phyloP scores from a whole-genome alignment of 1,140 invertebrate species.

The Archivesica marissinica region DNA sequence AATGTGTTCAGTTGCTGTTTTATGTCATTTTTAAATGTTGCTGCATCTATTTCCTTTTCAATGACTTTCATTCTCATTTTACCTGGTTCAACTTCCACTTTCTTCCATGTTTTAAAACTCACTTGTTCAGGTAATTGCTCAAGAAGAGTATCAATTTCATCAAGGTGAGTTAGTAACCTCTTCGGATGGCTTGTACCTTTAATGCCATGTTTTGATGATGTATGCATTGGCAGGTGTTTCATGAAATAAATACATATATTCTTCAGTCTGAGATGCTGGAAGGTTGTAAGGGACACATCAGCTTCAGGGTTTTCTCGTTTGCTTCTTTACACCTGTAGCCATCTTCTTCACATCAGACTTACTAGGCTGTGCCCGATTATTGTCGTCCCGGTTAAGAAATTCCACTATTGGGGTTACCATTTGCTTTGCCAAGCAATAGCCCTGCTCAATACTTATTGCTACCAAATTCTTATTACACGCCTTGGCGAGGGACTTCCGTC shows the following conservation, averaged over 20 bases:
- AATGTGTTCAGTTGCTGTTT: slow-evolving; percentile 1
- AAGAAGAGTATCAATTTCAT: slow-evolving; percentile 19
- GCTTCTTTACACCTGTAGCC: background rate
- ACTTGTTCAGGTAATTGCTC: slow-evolving; percentile 3
- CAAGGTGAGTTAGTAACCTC: slow-evolving; percentile 1
- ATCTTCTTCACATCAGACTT: slow-evolving; percentile 22
- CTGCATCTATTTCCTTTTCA: background rate
- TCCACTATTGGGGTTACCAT: background rate
- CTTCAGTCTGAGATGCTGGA: slow-evolving; percentile 18
- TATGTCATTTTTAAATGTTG: slow-evolving; percentile 14
- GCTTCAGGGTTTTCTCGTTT: slow-evolving; percentile 9
- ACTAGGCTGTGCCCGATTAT: background rate
- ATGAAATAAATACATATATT: slow-evolving; percentile 46
- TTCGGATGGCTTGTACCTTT: background rate
- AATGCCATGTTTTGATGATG: slow-evolving; percentile 53
- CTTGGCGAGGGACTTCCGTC: too few relatives aligned
- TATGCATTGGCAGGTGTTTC: slow-evolving; percentile 53
- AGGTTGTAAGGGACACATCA: slow-evolving; percentile 29
- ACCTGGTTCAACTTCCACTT: slow-evolving; percentile 43
- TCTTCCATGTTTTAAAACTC: slow-evolving; percentile 4
- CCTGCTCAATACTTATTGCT: too few relatives aligned
- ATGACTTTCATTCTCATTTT: slow-evolving; percentile 38
- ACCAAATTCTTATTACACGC: too few relatives aligned
- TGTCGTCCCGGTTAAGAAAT: background rate
- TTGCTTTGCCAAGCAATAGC: background rate